phyloP scores from a whole-genome alignment of 2,888 invertebrate genomes.

The Ophion slaviceki region DNA sequence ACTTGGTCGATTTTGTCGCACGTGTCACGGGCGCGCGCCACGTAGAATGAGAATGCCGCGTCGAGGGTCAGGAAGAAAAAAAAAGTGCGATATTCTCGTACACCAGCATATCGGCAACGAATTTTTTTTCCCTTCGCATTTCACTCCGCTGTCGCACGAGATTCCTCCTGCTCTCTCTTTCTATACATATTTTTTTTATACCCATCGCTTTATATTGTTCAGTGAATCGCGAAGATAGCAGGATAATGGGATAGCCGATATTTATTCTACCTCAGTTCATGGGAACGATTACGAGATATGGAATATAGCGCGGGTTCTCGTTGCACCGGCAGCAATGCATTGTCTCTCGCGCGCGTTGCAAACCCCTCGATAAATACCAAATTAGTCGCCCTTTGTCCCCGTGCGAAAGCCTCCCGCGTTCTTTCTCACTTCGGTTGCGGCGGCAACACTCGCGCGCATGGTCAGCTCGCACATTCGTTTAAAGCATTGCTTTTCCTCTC shows the following conservation, averaged over 20 bases:
- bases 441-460: neutral
- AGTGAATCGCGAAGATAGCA: constrained; percentile 48
- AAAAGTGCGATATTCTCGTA: too few species aligned
- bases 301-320: constrained; percentile 3
- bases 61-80: too few species aligned
- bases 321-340: constrained; percentile 48
- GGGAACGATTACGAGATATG: constrained; percentile 1
- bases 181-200: too few species aligned
- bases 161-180: too few species aligned
- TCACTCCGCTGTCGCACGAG: too few species aligned
- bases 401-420: neutral
- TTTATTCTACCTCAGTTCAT: neutral
- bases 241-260: constrained; percentile 34
- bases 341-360: constrained; percentile 43
- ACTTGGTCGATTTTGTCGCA: too few species aligned
- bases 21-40: too few species aligned
- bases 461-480: constrained; percentile 40
- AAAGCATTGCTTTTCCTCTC: constrained; percentile 39
- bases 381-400: constrained; percentile 34
- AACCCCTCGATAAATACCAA: constrained; percentile 50
- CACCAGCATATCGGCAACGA: too few species aligned
- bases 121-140: too few species aligned
- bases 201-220: constrained; percentile 42
- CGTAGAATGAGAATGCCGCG: too few species aligned
- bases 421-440: constrained; percentile 4